These are phyloP conservation scores for Trematomus loennbergii DNA, from an alignment of 2,113 vertebrate species.

Conservation along the genomic window DNA sequence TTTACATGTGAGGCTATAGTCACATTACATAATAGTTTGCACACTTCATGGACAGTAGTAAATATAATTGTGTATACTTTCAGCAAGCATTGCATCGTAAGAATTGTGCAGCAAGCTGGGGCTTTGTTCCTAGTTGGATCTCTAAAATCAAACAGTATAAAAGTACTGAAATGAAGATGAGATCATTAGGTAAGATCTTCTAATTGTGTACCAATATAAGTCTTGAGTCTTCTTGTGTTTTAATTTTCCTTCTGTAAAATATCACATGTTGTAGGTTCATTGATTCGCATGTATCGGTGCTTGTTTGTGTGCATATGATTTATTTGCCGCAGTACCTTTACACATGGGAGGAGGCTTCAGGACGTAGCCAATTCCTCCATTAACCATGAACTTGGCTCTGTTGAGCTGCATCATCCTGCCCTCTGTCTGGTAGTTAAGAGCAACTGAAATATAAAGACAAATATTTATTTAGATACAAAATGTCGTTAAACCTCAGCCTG, in stretches of 20 bases:
- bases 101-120: neutral
- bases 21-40: neutral
- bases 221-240: neutral
- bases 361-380: constrained; percentile 94
- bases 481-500: neutral
- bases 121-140: neutral
- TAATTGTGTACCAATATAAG: neutral
- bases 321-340: constrained; percentile 87
- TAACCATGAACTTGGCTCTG: constrained; percentile 95
- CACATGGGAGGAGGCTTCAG: constrained; percentile 97
- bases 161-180: neutral
- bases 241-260: neutral
- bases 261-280: neutral
- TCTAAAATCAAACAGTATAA: neutral
- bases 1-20: neutral
- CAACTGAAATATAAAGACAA: constrained; percentile 84
- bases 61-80: neutral
- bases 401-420: constrained; percentile 98
- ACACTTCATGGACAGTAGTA: no score
- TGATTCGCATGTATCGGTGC: neutral
- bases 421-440: constrained; percentile 97
- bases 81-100: neutral
- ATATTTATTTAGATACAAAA: neutral
- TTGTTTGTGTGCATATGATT: neutral
- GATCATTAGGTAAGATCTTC: neutral